A percentile compares a stretch with the other conserved stretches of the same genome.
These are phyloP conservation scores for Thamnaconus septentrionalis DNA, from an alignment of 2,113 vertebrate genomes.

Conservation along the genomic window DNA sequence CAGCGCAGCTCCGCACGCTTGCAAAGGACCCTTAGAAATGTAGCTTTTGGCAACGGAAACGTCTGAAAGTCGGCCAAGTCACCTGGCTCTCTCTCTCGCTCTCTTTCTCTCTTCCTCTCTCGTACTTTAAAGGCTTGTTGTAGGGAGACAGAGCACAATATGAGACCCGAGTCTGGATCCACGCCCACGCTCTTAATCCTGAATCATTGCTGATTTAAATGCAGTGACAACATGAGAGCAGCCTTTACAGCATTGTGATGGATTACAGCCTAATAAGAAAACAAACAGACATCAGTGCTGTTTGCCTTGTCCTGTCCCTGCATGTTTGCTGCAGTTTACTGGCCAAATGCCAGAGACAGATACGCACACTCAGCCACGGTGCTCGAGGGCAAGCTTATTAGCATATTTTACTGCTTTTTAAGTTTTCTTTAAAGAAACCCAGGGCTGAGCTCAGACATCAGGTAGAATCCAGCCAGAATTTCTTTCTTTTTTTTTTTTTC, in stretches of 20 bases:
- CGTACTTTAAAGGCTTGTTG: neutral
- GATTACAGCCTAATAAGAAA: slow-evolving; percentile 39
- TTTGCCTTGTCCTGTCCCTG: slow-evolving; percentile 47
- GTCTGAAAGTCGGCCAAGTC: slow-evolving; percentile 73
- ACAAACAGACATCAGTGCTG: slow-evolving; percentile 35
- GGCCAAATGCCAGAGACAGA: slow-evolving; percentile 35
- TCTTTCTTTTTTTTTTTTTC: neutral
- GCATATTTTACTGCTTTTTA: slow-evolving; percentile 34
- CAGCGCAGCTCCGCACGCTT: slow-evolving; percentile 38
- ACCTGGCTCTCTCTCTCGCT: slow-evolving; percentile 18
- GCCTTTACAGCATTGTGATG: slow-evolving; percentile 6
- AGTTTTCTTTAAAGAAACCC: slow-evolving; percentile 44
- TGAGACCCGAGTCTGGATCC: slow-evolving; percentile 8
- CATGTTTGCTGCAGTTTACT: slow-evolving; percentile 47
- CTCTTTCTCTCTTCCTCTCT: neutral
- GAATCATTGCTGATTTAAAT: slow-evolving; percentile 13
- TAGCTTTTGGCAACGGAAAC: slow-evolving; percentile 69
- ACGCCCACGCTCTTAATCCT: slow-evolving; percentile 36
- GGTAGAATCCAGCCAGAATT: slow-evolving; percentile 32
- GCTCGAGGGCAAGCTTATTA: slow-evolving; percentile 41
- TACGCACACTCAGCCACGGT: slow-evolving; percentile 15
- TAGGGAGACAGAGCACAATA: neutral
- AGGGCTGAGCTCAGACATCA: slow-evolving; percentile 13
- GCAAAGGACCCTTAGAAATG: slow-evolving; percentile 50
- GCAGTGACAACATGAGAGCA: slow-evolving; percentile 18